These are phyloP conservation scores for Zosterops pallidus DNA, from an alignment of 2,113 vertebrate genomes.

Conservation along the genomic window DNA sequence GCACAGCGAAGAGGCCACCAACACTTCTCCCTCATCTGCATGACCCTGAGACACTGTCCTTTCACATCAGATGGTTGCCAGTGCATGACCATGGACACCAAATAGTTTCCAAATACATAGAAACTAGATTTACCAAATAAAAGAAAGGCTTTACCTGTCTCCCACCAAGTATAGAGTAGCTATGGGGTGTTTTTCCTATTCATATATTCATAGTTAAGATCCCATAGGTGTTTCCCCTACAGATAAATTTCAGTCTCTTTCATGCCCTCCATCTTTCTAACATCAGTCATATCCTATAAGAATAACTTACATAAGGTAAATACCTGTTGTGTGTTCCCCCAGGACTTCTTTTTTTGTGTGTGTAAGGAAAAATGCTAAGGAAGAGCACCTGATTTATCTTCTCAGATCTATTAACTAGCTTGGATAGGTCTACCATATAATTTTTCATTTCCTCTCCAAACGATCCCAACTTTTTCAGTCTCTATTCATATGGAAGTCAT, in stretches of 20 bases:
- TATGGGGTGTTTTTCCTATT: background rate
- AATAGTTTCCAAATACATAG: background rate
- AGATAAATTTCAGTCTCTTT: background rate
- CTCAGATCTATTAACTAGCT: conserved; percentile 1
- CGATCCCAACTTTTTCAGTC: conserved; percentile 32
- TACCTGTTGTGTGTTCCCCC: background rate
- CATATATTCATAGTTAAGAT: background rate
- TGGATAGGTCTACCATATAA: conserved; percentile 30
- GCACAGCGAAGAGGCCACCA: background rate
- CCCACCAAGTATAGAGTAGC: background rate
- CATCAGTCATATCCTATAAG: background rate
- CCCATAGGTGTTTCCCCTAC: background rate
- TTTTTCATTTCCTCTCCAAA: conserved; percentile 57
- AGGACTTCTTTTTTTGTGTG: background rate
- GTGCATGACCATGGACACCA: background rate
- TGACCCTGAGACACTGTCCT: background rate
- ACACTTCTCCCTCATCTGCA: background rate
- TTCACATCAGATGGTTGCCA: background rate
- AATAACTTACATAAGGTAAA: background rate
- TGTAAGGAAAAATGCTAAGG: background rate
- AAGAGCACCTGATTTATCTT: conserved; percentile 49
- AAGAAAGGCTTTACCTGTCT: background rate
- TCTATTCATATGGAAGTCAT: conserved; percentile 61
- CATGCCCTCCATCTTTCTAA: background rate
- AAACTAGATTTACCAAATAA: background rate